Base-by-base conservation (phyloP, 2,888 invertebrate genomes). In the Xestia sexstrigata region DNA sequence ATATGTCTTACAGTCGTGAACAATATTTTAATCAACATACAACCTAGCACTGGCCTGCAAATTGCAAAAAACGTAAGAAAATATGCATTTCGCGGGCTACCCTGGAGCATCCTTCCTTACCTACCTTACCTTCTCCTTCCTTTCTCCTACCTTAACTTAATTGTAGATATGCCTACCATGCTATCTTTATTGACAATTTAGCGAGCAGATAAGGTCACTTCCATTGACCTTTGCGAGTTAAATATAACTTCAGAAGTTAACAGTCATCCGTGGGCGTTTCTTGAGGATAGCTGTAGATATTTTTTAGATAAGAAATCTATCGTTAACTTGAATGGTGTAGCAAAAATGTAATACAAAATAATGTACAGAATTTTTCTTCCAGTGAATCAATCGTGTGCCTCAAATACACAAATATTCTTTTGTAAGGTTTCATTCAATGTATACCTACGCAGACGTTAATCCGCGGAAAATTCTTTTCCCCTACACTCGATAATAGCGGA, bases 401-500 rank as follows among this genome's bases (percentile, higher is more conserved):
- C 7, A 39, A 13, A n/a, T n/a, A 45, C 45, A 45, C 11, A 42
- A 45, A 66, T 26, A 45, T 9, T 17, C 30, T 35, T 35, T 20
- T 8, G 13, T 20, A 35, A 17, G 35, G 11, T 35, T 26, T 35
- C 13, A 47, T 47, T 35, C 1, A 20, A n/a, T 65, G n/a, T 66
- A 39, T 17, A 23, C 23, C 62, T 11, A 42, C 7, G 47, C 23
- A 47, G 23, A 52, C 49, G 52, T 60, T 69, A 77, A 71, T 77
- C 63, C 26, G 49, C 15, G n/a, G 6, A 73, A 49, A 69, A 63
- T 68, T 74, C 9, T 74, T 70, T 72, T 30, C 26, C 13, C 55
- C 62, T 68, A 74, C 67, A 23, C 66, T 70, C 35, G 67, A 77
- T 69, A 81, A 65, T 77, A 80, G 63, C 58, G 66, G 70, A 85